Base-by-base conservation (phyloP, 2,797 vertebrate species). In the Schizothorax lantsangensis region DNA sequence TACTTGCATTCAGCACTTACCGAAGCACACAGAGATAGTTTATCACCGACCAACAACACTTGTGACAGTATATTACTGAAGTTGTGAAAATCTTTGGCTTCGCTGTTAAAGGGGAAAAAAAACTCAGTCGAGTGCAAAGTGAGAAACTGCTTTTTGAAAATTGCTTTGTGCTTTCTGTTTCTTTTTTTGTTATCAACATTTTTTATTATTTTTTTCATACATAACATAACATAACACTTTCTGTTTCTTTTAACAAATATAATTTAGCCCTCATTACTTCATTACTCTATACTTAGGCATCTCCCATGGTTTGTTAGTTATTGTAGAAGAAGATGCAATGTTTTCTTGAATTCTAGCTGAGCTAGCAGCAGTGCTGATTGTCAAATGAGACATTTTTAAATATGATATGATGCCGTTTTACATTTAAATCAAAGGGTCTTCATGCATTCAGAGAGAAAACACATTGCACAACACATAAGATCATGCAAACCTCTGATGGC, bases 1-100 rank as follows among this genome's bases (percentile, higher is more conserved):
- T 68, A 75, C 36, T 36, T 84, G 72, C 57, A 11, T 82, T 74
- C 71, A 87, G 43, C 59, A 62, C 69, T 85, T 71, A 73, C 72
- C 26, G 21, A 78, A 88, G 84, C 84, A 81, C 84, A 81, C 21
- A 45, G 81, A 45, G 84, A 81, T 83, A 82, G 79, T 88, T 88
- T 83, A 85, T 79, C 83, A 87, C 87, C 38, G 6, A 69, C 54
- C 82, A 74, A 62, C 84, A 78, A 71, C 64, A 75, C 73, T 83
- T 83, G 83, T 85, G 84, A 88, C 83, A 79, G 82, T 68, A 49
- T 66, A 78, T 86, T 89, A 83, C 45, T 40, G 62, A 59, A 64
- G 73, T 82, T 62, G 43, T 64, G 69, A 88, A 86, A 81, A 47
- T 74, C 83, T 49, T 78, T 62, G 11, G n/a, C 64, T 57, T 84